A percentile compares a stretch with the other conserved stretches of the same genome.
phyloP scores from a whole-genome alignment of 2,888 invertebrate genomes.

The Tridacna crocea region DNA sequence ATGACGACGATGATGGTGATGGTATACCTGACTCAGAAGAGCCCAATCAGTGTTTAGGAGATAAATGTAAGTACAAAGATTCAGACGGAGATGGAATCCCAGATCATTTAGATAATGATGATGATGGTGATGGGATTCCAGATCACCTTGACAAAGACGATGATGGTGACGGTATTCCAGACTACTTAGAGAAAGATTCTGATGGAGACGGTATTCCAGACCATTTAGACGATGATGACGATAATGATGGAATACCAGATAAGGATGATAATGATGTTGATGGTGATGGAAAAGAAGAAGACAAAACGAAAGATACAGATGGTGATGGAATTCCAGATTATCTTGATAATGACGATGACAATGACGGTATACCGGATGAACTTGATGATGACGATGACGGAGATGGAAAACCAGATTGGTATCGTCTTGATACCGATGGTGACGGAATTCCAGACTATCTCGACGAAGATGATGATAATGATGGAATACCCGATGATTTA shows the following conservation, averaged over 20 bases:
- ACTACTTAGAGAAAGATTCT: slow-evolving; percentile 73
- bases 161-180: slow-evolving; percentile 79
- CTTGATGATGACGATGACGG: slow-evolving; percentile 78
- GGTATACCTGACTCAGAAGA: slow-evolving; percentile 71
- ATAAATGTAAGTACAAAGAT: slow-evolving; percentile 70
- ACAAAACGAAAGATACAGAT: slow-evolving; percentile 74
- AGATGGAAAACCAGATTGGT: slow-evolving; percentile 70
- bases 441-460: slow-evolving; percentile 78
- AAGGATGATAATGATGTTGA: slow-evolving; percentile 77
- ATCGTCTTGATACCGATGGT: slow-evolving; percentile 73
- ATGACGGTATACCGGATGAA: slow-evolving; percentile 73
- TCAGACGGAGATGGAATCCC: slow-evolving; percentile 80
- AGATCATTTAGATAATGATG: slow-evolving; percentile 65
- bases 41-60: slow-evolving; percentile 73
- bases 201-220: slow-evolving; percentile 81
- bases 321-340: slow-evolving; percentile 79
- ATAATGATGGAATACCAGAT: slow-evolving; percentile 80
- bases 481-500: slow-evolving; percentile 76
- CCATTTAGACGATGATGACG: slow-evolving; percentile 62
- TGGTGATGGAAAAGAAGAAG: slow-evolving; percentile 77
- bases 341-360: slow-evolving; percentile 74
- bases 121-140: slow-evolving; percentile 72
- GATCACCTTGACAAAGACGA: slow-evolving; percentile 69
- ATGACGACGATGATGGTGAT: slow-evolving; percentile 63
- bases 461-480: slow-evolving; percentile 74